A percentile compares a stretch with the other conserved stretches of the same genome.
Conservation (phyloP, 2,888 invertebrate species). For the Empis livida region DNA sequence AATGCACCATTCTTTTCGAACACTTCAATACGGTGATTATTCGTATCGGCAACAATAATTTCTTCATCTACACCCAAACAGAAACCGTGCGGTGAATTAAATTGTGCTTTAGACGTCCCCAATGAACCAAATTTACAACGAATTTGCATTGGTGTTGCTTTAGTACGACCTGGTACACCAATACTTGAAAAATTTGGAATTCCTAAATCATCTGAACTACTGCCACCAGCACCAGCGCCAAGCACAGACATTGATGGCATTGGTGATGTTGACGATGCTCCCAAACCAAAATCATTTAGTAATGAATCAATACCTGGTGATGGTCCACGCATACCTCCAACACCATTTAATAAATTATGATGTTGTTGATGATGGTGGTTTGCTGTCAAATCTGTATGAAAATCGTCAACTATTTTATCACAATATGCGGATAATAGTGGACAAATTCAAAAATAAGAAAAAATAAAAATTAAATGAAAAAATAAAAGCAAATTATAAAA, state of each 20-base stretch:
- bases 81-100: conserved; percentile 95
- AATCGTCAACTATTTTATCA: conserved; percentile 18
- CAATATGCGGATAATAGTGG: conserved; percentile 1
- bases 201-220: conserved; percentile 36
- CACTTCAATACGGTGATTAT: conserved; percentile 91
- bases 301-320: conserved; percentile 47
- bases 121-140: conserved; percentile 88
- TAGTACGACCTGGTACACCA: conserved; percentile 49
- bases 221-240: conserved; percentile 33
- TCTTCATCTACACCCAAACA: conserved; percentile 91
- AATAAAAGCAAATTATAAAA: conserved; percentile 7
- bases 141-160: conserved; percentile 76
- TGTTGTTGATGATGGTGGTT: conserved; percentile 36
- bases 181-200: conserved; percentile 36
- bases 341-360: conserved; percentile 4
- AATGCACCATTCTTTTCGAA: conserved; percentile 89
- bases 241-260: conserved; percentile 36
- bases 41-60: conserved; percentile 92
- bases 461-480: conserved; percentile 1
- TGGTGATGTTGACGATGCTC: conserved; percentile 50
- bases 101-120: conserved; percentile 85
- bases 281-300: conserved; percentile 44
- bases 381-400: conserved; percentile 36
- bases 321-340: conserved; percentile 38
- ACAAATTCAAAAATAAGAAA: conserved; percentile 6